A percentile compares a stretch with the other conserved stretches of the same genome.
phyloP scores from a whole-genome alignment of 1,140 invertebrate species.

The Camponotus floridanus region DNA sequence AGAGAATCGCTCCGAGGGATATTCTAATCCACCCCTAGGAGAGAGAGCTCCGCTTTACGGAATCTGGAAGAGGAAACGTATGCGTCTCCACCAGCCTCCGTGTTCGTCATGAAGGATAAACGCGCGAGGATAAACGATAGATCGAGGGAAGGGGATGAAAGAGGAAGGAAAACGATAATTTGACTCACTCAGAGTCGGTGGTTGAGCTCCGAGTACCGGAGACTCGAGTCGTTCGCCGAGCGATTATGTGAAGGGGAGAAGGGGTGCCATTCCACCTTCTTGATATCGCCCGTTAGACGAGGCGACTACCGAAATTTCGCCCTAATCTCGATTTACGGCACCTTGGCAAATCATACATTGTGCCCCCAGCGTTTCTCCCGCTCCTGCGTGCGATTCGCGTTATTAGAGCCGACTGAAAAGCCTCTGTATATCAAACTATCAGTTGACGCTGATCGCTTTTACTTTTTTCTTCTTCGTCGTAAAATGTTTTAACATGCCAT shows the following conservation, averaged over 20 bases:
- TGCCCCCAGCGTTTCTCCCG: conserved; percentile 44
- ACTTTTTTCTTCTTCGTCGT: no score
- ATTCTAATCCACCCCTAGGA: conserved; percentile 75
- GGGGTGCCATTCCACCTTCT: conserved; percentile 15
- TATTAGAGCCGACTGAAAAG: conserved; percentile 38
- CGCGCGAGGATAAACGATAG: conserved; percentile 11
- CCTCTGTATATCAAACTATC: conserved; percentile 4
- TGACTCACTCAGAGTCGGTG: conserved; percentile 16
- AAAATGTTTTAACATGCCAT: neutral
- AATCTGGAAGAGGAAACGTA: conserved; percentile 38
- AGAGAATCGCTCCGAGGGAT: conserved; percentile 58
- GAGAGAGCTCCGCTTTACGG: conserved; percentile 29
- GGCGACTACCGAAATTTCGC: conserved; percentile 66
- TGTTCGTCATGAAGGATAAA: conserved; percentile 21
- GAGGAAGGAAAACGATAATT: conserved; percentile 63
- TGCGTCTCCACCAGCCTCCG: neutral
- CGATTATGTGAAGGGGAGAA: neutral
- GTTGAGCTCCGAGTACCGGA: conserved; percentile 30
- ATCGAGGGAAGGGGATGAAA: neutral
- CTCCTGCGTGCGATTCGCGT: conserved; percentile 1
- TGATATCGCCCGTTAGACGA: conserved; percentile 34
- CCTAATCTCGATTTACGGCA: conserved; percentile 79
- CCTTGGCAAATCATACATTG: conserved; percentile 74
- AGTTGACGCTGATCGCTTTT: neutral
- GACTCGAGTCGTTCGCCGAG: conserved; percentile 38